These are phyloP conservation scores for Mus pahari DNA, from an alignment of 2,113 vertebrate species.

Conservation along the genomic window DNA sequence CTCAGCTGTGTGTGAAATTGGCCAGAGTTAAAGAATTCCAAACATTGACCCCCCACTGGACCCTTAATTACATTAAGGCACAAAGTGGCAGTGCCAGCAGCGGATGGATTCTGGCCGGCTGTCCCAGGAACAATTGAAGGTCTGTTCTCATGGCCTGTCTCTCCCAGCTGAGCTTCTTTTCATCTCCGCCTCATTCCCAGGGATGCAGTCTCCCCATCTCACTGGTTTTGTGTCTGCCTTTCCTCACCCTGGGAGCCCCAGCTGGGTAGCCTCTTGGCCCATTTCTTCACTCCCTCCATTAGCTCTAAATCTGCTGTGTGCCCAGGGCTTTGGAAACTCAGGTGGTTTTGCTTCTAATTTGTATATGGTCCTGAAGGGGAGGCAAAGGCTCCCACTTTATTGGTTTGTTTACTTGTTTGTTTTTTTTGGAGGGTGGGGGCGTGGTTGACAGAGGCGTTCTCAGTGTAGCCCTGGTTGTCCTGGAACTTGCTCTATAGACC, in stretches of 20 bases:
- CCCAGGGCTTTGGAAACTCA: not conserved
- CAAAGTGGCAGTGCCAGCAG: constrained; percentile 58
- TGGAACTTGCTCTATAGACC: not conserved
- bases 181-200: constrained; percentile 77
- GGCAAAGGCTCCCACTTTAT: not conserved
- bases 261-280: not conserved
- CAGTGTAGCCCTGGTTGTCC: not conserved
- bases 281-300: not conserved
- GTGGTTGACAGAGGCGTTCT: not conserved
- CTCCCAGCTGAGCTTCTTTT: constrained; percentile 75
- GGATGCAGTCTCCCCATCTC: constrained; percentile 17
- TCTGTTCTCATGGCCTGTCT: constrained; percentile 73
- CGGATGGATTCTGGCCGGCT: not conserved
- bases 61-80: constrained; percentile 76
- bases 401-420: not conserved
- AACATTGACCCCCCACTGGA: constrained; percentile 66
- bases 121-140: constrained; percentile 59
- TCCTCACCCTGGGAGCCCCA: not conserved
- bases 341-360: constrained; percentile 43
- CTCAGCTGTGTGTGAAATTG: constrained; percentile 36
- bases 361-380: not conserved
- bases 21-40: constrained; percentile 70
- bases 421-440: no score
- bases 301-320: not conserved
- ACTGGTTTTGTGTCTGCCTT: not conserved